Percentiles rank a stretch among this genome's conserved stretches.
Evolutionary conservation across 2,113 vertebrate species (phyloP).

Genomic region (Dolichallabes microphthalmus): DNA sequence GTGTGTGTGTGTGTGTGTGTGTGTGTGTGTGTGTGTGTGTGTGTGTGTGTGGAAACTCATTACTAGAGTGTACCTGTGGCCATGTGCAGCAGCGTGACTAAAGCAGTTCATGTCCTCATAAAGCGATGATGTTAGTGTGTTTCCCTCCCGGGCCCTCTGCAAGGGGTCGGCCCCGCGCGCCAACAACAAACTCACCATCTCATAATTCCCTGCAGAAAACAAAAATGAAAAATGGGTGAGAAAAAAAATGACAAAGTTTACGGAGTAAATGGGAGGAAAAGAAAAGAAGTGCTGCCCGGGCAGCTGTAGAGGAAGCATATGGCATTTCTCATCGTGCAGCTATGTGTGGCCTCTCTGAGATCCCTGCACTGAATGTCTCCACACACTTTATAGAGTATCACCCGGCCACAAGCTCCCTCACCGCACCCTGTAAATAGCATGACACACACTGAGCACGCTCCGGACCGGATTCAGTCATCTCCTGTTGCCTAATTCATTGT

Average conservation of each 20-base stretch:
- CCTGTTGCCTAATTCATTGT: conserved; percentile 17
- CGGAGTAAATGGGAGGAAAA: neutral
- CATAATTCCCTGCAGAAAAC: conserved; percentile 83
- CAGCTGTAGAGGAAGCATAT: conserved; percentile 28
- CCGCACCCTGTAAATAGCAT: conserved; percentile 27
- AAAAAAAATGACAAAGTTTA: neutral
- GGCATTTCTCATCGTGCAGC: conserved; percentile 48
- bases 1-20: neutral
- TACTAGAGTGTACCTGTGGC: conserved; percentile 81
- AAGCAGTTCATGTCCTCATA: conserved; percentile 98
- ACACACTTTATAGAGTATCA: conserved; percentile 40
- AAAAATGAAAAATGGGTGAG: neutral
- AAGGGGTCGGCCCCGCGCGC: conserved; percentile 88
- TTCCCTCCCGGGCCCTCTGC: conserved; percentile 82
- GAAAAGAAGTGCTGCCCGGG: neutral
- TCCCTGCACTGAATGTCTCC: conserved; percentile 60
- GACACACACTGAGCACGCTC: neutral
- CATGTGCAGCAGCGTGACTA: conserved; percentile 92
- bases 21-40: conserved; percentile 10
- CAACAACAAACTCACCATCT: conserved; percentile 90
- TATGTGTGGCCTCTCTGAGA: conserved; percentile 55
- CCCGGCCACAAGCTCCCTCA: conserved; percentile 52
- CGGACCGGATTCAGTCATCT: conserved; percentile 43
- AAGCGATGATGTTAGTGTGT: conserved; percentile 82
- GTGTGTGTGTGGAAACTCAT: conserved; percentile 7